Evolutionary conservation across 2,888 invertebrate genomes (phyloP).

Genomic region (Acanthosepion pharaonis): DNA sequence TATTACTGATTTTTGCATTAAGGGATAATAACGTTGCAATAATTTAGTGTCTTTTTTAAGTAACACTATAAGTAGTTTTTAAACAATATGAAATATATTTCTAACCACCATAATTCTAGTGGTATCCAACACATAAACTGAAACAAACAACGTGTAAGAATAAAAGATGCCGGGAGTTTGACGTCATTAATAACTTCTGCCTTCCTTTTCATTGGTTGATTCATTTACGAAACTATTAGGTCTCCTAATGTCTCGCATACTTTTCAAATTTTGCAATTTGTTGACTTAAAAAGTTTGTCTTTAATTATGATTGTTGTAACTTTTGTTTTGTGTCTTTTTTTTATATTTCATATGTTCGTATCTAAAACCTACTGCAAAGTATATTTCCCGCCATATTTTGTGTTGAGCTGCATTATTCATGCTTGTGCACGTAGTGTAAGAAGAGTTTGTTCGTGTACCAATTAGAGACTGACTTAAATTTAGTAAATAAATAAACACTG

Average conservation of each 20-base stretch:
- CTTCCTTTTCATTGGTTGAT: background rate
- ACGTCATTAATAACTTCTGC: background rate
- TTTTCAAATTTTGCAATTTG: background rate
- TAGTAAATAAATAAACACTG: too few species aligned
- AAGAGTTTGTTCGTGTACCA: too few species aligned
- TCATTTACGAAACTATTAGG: background rate
- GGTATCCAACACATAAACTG: background rate
- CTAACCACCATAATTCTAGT: background rate
- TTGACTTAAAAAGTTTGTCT: background rate
- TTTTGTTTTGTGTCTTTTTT: background rate
- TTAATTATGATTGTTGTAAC: background rate
- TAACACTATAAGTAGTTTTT: background rate
- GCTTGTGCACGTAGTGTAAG: too few species aligned
- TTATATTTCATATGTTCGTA: background rate
- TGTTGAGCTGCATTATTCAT: background rate
- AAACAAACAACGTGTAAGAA: slow-evolving; percentile 16
- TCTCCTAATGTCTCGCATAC: background rate
- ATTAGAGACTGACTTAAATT: too few species aligned
- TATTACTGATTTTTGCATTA: background rate
- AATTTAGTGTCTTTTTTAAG: background rate
- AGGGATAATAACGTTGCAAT: background rate
- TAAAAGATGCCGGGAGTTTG: background rate
- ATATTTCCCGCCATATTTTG: background rate
- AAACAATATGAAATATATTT: background rate
- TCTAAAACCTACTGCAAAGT: background rate